Evolutionary conservation across 2,797 vertebrate genomes (phyloP).

Genomic region (Chaunax sp.): DNA sequence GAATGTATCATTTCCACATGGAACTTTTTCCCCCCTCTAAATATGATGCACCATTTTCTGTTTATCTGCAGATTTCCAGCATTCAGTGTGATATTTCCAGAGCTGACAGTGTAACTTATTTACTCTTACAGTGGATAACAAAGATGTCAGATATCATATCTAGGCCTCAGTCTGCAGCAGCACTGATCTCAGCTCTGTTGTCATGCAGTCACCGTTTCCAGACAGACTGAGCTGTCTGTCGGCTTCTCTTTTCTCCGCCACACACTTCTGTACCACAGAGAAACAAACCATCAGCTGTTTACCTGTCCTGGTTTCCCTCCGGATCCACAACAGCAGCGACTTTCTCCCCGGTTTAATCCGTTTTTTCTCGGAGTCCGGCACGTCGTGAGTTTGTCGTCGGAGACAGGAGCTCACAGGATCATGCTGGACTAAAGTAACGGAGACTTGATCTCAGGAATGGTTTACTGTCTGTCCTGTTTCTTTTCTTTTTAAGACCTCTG

Average conservation of each 20-base stretch:
- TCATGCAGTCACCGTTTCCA: constrained; percentile 10
- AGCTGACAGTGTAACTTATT: no score
- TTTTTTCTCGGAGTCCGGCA: constrained; percentile 11
- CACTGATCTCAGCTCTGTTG: constrained; percentile 20
- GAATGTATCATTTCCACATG: background rate
- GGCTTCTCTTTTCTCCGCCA: background rate
- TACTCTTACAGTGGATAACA: background rate
- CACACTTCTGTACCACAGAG: background rate
- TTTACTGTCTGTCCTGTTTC: background rate
- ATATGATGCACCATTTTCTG: no score
- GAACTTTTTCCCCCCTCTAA: no score
- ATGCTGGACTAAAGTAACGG: constrained; percentile 40
- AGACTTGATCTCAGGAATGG: background rate
- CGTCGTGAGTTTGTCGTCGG: constrained; percentile 4
- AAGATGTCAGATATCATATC: constrained; percentile 8
- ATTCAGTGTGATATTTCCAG: background rate
- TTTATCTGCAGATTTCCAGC: no score
- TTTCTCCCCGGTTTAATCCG: constrained; percentile 17
- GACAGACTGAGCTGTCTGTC: background rate
- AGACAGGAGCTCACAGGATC: constrained; percentile 35
- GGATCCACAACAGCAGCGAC: constrained; percentile 48
- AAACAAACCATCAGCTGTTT: constrained; percentile 6
- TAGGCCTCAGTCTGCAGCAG: constrained; percentile 44
- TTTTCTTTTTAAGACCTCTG: background rate
- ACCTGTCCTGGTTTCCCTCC: constrained; percentile 58